These are phyloP conservation scores for Hyles euphorbiae DNA, from an alignment of 1,140 invertebrate species.

Conservation along the genomic window DNA sequence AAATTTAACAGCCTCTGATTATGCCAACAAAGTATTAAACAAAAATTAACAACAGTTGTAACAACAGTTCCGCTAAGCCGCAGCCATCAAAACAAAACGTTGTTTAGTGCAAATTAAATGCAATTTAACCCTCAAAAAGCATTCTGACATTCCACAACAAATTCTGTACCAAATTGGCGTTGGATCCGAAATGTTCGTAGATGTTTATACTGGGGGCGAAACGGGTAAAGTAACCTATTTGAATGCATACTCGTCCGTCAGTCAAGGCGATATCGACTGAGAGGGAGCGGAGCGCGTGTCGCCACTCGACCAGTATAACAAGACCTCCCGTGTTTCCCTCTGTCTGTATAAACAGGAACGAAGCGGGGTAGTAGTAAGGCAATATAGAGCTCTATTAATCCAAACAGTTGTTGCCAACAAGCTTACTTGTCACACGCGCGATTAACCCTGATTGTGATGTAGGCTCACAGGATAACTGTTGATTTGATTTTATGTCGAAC, in stretches of 20 bases:
- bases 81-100: conserved; percentile 18
- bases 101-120: conserved; percentile 70
- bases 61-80: too few species aligned
- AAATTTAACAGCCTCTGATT: neutral
- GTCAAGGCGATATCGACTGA: conserved; percentile 77
- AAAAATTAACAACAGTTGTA: conserved; percentile 1
- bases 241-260: conserved; percentile 83
- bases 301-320: conserved; percentile 36
- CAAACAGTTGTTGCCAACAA: conserved; percentile 32
- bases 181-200: conserved; percentile 43
- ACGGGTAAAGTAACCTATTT: conserved; percentile 80
- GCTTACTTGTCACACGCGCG: conserved; percentile 71
- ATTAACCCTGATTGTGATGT: conserved; percentile 74
- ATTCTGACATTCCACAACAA: conserved; percentile 67
- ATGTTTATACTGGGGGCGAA: conserved; percentile 64
- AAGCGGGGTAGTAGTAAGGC: conserved; percentile 8
- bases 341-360: conserved; percentile 8
- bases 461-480: conserved; percentile 71
- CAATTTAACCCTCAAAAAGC: conserved; percentile 67
- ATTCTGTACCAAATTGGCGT: conserved; percentile 67
- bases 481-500: conserved; percentile 72
- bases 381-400: neutral
- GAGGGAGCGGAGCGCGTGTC: conserved; percentile 50
- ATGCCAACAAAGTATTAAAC: conserved; percentile 3
- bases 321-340: conserved; percentile 30